These are phyloP conservation scores for Morus bassanus DNA, from an alignment of 2,797 vertebrate species.

Conservation along the genomic window DNA sequence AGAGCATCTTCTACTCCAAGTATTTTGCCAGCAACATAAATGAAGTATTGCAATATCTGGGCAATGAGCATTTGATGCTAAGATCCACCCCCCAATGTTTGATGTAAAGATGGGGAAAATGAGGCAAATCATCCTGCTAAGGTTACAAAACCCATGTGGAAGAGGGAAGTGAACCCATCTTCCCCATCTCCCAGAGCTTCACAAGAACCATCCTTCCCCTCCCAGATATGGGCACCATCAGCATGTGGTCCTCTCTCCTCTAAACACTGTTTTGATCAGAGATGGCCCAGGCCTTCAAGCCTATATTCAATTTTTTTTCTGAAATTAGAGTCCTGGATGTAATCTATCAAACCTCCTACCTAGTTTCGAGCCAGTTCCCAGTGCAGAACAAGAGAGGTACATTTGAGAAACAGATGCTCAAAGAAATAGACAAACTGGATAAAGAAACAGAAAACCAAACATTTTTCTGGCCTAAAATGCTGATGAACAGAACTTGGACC, in stretches of 20 bases:
- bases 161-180: not conserved
- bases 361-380: not conserved
- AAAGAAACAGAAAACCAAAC: not conserved
- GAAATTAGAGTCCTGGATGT: not conserved
- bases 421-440: not conserved
- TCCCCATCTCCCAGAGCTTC: not conserved
- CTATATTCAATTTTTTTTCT: not conserved
- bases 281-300: not conserved
- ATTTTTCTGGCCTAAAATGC: not conserved
- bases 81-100: not conserved
- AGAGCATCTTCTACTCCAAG: not conserved
- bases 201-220: not conserved
- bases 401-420: constrained; percentile 6
- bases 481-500: not conserved
- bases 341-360: not conserved
- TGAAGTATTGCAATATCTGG: not conserved
- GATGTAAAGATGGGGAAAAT: not conserved
- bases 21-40: not conserved
- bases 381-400: not conserved
- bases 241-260: not conserved
- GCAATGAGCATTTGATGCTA: not conserved
- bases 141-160: not conserved
- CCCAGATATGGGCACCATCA: not conserved
- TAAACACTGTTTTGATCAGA: not conserved
- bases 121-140: not conserved